Base-by-base conservation (phyloP, 2,888 invertebrate species). In the Nezara viridula region DNA sequence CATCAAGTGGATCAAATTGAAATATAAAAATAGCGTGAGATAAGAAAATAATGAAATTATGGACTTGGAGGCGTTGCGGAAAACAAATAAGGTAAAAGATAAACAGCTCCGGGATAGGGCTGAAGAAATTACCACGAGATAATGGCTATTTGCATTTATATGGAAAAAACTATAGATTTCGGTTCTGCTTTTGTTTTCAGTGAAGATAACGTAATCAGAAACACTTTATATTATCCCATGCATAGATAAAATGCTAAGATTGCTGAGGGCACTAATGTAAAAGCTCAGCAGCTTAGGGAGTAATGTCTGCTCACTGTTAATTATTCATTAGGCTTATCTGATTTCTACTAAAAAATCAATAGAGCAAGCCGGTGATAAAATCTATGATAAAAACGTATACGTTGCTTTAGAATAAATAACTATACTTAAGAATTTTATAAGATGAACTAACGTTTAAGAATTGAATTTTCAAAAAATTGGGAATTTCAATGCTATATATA, bases 161-260 rank as follows among this genome's bases (percentile, higher is more conserved):
- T 81, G 44, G 81, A 47, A 81, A 77, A 81, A 81, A 81, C 81
- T 81, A 81, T 44, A 81, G 3, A 81, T 81, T 47, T 44, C 44
- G 44, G 24, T 12, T n/a, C n/a, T n/a, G 12, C 81, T 47, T 81
- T 81, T 81, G n/a, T 81, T 81, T n/a, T n/a, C 21, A 44, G 44
- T 81, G 81, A n/a, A 44, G 81, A 40, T 81, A 47, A 47, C 12
- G 19, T 37, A 73, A 73, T 73, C 66, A 73, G 66, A 19, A 16
- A 73, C 32, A 19, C 19, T 73, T 73, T 73, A 16, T 47, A 81
- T 47, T 81, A 81, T 40, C 81, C 44, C n/a, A 81, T 81, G 81
- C 81, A 81, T 81, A 81, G 81, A 81, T 81, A 81, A 81, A 77
- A 44, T 81, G 21, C 81, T n/a, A 44, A 73, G 66, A 81, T 81